A percentile compares a stretch with the other conserved stretches of the same genome.
phyloP scores from a whole-genome alignment of 1,140 invertebrate genomes.

The Microvelia longipes region DNA sequence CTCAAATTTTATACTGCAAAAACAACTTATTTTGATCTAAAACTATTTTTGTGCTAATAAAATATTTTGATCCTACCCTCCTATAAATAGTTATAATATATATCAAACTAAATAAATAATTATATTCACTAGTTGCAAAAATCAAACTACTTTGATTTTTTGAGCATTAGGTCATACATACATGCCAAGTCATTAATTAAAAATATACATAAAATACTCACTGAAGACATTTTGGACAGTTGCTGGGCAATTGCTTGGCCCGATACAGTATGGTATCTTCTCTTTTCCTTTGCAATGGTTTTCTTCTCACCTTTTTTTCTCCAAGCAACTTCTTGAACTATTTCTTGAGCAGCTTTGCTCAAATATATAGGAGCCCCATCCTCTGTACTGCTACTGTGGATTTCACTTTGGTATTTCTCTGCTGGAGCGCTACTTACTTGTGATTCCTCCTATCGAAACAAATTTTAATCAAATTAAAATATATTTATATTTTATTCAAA shows the following conservation, averaged over 20 bases:
- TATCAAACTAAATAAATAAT: too few species aligned
- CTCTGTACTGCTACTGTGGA: neutral
- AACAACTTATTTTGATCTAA: too few species aligned
- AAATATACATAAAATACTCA: neutral
- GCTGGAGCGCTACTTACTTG: neutral
- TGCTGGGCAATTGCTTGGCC: constrained; percentile 24
- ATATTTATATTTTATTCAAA: neutral
- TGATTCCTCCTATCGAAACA: neutral
- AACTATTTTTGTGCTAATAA: too few species aligned
- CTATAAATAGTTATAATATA: too few species aligned
- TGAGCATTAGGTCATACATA: too few species aligned
- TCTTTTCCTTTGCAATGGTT: constrained; percentile 58
- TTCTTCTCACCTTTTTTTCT: constrained; percentile 29
- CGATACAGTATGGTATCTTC: constrained; percentile 76
- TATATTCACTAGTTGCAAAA: too few species aligned
- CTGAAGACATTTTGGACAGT: neutral
- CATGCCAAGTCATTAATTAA: too few species aligned
- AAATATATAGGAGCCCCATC: constrained; percentile 47
- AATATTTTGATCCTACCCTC: too few species aligned
- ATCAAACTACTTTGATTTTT: too few species aligned
- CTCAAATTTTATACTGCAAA: too few species aligned
- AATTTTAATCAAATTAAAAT: constrained; percentile 18
- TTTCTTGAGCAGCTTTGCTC: constrained; percentile 66
- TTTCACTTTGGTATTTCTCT: neutral
- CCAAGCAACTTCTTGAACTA: constrained; percentile 56